Evolutionary conservation across 2,113 vertebrate species (phyloP), one percentile per base, ranked within the genome.

Genomic region (Chelonoidis abingdonii): DNA sequence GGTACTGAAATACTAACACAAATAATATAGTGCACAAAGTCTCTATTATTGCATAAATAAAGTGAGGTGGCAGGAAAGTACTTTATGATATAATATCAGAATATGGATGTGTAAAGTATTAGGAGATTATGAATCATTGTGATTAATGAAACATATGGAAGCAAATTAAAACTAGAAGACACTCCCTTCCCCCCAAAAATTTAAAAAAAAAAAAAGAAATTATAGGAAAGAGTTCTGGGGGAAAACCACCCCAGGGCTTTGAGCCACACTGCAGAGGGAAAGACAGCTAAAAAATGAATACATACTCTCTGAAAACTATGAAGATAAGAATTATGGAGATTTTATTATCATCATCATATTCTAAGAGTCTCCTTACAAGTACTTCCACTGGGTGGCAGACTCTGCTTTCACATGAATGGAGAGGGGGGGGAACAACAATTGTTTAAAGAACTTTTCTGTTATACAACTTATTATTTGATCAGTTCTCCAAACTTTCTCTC

Each of bases 341-440:
- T 69, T 69, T 69, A n/a, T 65, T 35, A 14, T 75, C 44, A 53
- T 89, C 47, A 35, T 2, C 5, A 31, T 27, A 4, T 0, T 76
- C 91, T 49, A 59, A 90, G 12, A 53, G 69, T 89, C 90, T 24
- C 0, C 1, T 83, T 78, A 31, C 6, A 38, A 78, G 56, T 29
- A 17, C 49, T 92, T 97, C 96, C 96, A 97, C 92, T 85, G 92
- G 94, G 96, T 95, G 95, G 94, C 96, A 97, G 90, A 72, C 94
- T 95, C 83, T 89, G 79, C 94, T 87, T 88, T 88, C 69, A 53
- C 50, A 4, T 5, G 0, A 89, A 72, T 5, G 3, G 14, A 80
- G 3, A 47, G 9, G 59, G 4, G 35, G 17, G 82, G 1, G 0
- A 0, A 53, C 3, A 10, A 80, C 5, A 89, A 81, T 1, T 7